Percentiles rank a stretch among this genome's conserved stretches.
Conservation (phyloP, 2,888 invertebrate genomes). For the Pycnomerus fuliginosus region DNA sequence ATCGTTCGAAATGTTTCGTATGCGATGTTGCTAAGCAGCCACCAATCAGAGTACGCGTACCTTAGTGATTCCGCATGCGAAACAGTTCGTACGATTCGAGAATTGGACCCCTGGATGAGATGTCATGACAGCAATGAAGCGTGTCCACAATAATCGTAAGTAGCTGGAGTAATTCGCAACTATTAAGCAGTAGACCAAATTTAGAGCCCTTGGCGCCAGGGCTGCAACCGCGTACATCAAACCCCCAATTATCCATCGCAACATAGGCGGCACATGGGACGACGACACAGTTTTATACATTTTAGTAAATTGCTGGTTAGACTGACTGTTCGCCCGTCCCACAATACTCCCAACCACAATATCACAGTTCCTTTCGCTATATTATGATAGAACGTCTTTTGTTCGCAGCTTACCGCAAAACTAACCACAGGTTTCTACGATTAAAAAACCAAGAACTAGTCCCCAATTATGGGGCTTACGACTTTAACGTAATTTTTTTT, state of each 20-base stretch:
- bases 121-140: too few relatives aligned
- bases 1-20: too few relatives aligned
- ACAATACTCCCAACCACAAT: slow-evolving; percentile 21
- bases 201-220: slow-evolving; percentile 42
- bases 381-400: slow-evolving; percentile 24
- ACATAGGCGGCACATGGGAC: slow-evolving; percentile 31
- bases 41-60: too few relatives aligned
- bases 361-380: slow-evolving; percentile 27
- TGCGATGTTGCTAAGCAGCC: too few relatives aligned
- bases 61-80: too few relatives aligned
- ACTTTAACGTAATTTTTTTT: slow-evolving; percentile 17
- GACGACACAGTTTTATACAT: slow-evolving; percentile 44
- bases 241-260: slow-evolving; percentile 38
- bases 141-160: too few relatives aligned
- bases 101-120: too few relatives aligned
- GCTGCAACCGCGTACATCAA: slow-evolving; percentile 39
- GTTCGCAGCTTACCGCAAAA: slow-evolving; percentile 29
- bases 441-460: slow-evolving; percentile 27
- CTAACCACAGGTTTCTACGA: slow-evolving; percentile 30
- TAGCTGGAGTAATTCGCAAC: too few relatives aligned
- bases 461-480: slow-evolving; percentile 28
- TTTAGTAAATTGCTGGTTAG: slow-evolving; percentile 45
- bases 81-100: too few relatives aligned
- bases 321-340: slow-evolving; percentile 37
- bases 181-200: too few relatives aligned